Conservation (phyloP, 2,797 vertebrate genomes). For the Fringilla coelebs region DNA sequence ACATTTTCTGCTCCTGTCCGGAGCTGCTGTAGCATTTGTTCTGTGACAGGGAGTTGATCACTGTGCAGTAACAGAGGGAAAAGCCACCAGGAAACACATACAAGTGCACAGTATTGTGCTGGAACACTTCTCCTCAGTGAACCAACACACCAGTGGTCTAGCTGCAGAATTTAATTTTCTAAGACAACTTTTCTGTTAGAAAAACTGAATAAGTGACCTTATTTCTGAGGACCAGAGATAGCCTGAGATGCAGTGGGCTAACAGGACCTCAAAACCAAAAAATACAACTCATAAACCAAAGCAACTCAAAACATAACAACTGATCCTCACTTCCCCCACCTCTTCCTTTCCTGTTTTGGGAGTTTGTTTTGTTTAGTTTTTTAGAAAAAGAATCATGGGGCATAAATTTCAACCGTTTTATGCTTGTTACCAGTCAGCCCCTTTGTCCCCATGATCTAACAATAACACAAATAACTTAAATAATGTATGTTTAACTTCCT, state of each 20-base stretch:
- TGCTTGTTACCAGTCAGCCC: neutral
- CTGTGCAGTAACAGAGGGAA: neutral
- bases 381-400: neutral
- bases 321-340: neutral
- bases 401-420: constrained; percentile 1
- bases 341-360: neutral
- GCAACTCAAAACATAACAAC: neutral
- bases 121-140: neutral
- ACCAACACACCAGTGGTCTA: neutral
- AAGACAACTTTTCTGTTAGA: neutral
- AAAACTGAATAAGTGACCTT: neutral
- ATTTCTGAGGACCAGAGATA: neutral
- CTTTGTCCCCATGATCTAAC: constrained; percentile 11
- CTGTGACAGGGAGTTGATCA: neutral
- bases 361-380: neutral
- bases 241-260: neutral
- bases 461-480: constrained; percentile 41
- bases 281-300: neutral
- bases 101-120: neutral
- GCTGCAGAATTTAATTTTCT: neutral
- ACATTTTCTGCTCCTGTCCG: neutral
- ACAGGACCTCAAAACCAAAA: neutral
- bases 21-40: neutral
- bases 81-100: neutral
- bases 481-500: constrained; percentile 58